Base-by-base conservation (phyloP, 2,113 vertebrate genomes). In the Chionis minor region DNA sequence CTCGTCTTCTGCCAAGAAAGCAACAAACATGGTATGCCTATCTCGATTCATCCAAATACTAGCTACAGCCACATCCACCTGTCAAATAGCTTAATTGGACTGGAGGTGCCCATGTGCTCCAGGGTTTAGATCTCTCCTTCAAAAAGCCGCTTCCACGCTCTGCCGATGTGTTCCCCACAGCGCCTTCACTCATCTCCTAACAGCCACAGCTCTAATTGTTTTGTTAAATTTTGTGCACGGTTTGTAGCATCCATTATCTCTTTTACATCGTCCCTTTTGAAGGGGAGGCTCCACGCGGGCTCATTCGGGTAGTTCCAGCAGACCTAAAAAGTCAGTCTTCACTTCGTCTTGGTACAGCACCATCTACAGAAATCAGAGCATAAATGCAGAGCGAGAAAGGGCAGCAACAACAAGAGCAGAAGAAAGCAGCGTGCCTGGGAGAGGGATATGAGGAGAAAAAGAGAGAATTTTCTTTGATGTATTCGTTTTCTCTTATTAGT, bases 401-500 rank as follows among this genome's bases (percentile, higher is more conserved):
- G 93, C 93, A 97, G 95, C 72, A 94, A 94, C 95, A 94, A 96
- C 89, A 92, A 83, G 96, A 95, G 90, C 90, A 97, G 97, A 96
- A 96, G 96, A 97, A 97, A 97, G 96, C 91, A 77, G 96, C 0
- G 14, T 94, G 86, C 96, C 93, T 87, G 86, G 92, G 95, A 96
- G 96, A 94, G 85, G 82, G 84, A 94, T 96, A 97, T 78, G 95
- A 96, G 82, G 81, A 90, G 92, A 94, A 92, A 96, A 96, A 97
- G 95, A 92, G 66, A 98, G 96, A 73, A 78, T 75, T 94, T 78
- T 75, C 90, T 97, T 97, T 97, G 95, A 98, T 98, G 96, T 96
- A 96, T 96, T 97, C 59, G 89, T 97, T 97, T 96, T 95, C 93
- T 98, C 97, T 96, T 97, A 97, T 97, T 97, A 97, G 95, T 96